Evolutionary conservation across 1,140 invertebrate species (phyloP).

Genomic region (Sinella curviseta): DNA sequence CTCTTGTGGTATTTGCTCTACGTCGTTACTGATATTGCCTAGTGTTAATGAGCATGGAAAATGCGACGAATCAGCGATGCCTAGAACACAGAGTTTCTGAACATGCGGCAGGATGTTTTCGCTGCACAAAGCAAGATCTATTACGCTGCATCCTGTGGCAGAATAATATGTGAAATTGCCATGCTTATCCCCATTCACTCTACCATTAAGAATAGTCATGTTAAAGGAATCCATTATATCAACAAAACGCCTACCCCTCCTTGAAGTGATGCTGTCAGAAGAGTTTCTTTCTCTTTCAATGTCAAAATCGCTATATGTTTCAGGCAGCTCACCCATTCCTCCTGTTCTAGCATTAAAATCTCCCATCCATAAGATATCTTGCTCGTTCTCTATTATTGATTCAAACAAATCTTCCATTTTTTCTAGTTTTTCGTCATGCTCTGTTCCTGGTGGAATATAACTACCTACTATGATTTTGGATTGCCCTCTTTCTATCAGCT

Average conservation of each 20-base stretch:
- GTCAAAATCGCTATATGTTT: not conserved
- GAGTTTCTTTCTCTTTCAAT: not conserved
- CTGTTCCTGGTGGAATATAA: not conserved
- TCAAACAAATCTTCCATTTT: not conserved
- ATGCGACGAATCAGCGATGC: not conserved
- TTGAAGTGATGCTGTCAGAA: not conserved
- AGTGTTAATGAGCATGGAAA: not conserved
- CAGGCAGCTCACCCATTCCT: not conserved
- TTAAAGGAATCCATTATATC: not conserved
- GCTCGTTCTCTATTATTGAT: not conserved
- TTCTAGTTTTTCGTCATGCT: not conserved
- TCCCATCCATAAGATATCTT: not conserved
- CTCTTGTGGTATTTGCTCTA: not conserved
- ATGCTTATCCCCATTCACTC: not conserved
- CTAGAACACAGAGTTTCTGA: not conserved
- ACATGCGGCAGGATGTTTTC: not conserved
- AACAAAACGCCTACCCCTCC: not conserved
- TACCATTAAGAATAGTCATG: not conserved
- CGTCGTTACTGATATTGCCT: not conserved
- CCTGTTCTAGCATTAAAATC: not conserved
- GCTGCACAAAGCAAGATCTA: not conserved
- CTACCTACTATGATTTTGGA: not conserved
- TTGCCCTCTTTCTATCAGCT: not conserved
- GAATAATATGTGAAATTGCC: not conserved
- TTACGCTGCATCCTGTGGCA: not conserved